Evolutionary conservation across 2,797 vertebrate genomes (phyloP).

Genomic region (Naso thynnoides): DNA sequence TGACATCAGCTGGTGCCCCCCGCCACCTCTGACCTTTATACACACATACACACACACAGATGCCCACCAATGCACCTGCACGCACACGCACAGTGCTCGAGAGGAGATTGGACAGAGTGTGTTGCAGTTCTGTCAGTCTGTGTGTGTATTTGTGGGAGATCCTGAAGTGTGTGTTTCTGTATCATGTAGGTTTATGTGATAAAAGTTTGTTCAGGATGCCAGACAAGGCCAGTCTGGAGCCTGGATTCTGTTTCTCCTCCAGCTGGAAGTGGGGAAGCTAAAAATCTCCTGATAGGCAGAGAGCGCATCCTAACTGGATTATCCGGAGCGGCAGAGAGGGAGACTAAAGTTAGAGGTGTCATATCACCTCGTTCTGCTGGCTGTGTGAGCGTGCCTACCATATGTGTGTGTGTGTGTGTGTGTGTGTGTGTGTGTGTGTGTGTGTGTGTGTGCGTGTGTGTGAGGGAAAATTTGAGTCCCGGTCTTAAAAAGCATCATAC

Average conservation of each 20-base stretch:
- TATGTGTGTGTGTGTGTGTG: constrained; percentile 38
- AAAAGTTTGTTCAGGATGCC: constrained; percentile 33
- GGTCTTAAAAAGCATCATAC: constrained; percentile 56
- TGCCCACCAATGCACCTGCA: neutral
- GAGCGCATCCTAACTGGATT: constrained; percentile 68
- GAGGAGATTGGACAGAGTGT: neutral
- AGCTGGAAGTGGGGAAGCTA: constrained; percentile 35
- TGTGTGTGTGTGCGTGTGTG: constrained; percentile 38
- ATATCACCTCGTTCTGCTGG: constrained; percentile 60
- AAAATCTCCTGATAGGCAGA: constrained; percentile 48
- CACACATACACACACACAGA: constrained; percentile 27
- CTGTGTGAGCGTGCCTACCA: constrained; percentile 33
- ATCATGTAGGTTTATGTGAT: constrained; percentile 23
- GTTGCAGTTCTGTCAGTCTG: neutral
- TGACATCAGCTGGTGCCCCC: constrained; percentile 66
- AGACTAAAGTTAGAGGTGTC: constrained; percentile 78
- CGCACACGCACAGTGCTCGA: neutral
- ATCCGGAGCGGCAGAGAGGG: constrained; percentile 48
- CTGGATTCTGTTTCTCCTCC: constrained; percentile 46
- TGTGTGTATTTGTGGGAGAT: constrained; percentile 5
- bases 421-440: constrained; percentile 28
- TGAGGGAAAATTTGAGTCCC: constrained; percentile 73
- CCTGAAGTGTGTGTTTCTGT: constrained; percentile 4
- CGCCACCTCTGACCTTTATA: constrained; percentile 62
- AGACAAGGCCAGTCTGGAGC: constrained; percentile 24